These are phyloP conservation scores for Momotus momota DNA, from an alignment of 2,797 vertebrate genomes.

Conservation along the genomic window DNA sequence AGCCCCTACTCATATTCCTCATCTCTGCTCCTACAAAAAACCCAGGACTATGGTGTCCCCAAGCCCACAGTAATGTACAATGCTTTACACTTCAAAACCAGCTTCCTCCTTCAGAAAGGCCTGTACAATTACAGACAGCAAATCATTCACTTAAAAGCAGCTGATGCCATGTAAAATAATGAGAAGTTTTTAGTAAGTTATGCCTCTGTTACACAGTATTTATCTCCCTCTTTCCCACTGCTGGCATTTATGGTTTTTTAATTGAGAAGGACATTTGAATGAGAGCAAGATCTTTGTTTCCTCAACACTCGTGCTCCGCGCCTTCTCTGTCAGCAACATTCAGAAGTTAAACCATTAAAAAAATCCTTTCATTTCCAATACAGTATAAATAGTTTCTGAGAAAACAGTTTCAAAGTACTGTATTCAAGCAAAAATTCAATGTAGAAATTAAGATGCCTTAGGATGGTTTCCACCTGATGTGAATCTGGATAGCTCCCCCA, in stretches of 20 bases:
- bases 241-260: neutral
- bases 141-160: neutral
- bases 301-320: neutral
- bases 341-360: neutral
- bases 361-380: neutral
- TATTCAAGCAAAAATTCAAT: neutral
- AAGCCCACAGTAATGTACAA: neutral
- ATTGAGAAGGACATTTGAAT: neutral
- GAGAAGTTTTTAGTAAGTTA: neutral
- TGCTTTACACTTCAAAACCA: neutral
- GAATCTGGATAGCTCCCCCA: neutral
- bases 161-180: neutral
- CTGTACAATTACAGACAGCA: neutral
- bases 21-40: neutral
- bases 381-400: neutral
- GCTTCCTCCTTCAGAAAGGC: neutral
- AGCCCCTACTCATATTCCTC: neutral
- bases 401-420: neutral
- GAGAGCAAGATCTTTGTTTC: neutral
- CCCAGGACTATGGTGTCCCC: neutral
- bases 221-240: neutral
- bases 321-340: neutral
- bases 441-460: neutral
- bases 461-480: neutral
- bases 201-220: neutral